phyloP scores from a whole-genome alignment of 2,797 vertebrate species.

The Cossypha caffra region DNA sequence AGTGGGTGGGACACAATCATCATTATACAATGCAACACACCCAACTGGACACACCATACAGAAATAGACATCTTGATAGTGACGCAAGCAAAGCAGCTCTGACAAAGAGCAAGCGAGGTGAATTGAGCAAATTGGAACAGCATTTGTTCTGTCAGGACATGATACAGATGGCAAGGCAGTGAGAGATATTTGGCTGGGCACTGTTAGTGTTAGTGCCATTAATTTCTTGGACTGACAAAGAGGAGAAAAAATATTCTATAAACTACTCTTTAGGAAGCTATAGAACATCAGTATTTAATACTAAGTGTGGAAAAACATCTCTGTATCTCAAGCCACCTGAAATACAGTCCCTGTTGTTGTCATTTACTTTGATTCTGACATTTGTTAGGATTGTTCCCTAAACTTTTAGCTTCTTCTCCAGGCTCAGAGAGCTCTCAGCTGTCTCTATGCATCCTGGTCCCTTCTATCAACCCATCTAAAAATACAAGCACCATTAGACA shows the following conservation, averaged over 20 bases:
- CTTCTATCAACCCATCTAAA: neutral
- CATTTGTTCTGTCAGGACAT: neutral
- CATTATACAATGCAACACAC: neutral
- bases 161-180: conserved; percentile 58
- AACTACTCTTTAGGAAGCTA: neutral
- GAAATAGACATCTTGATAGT: neutral
- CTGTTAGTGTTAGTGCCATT: neutral
- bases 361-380: neutral
- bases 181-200: conserved; percentile 51
- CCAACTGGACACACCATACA: neutral
- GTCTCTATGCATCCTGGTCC: neutral
- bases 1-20: neutral
- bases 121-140: conserved; percentile 15
- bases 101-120: conserved; percentile 19
- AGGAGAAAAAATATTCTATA: neutral
- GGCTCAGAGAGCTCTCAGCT: neutral
- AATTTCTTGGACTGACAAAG: neutral
- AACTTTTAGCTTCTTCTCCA: neutral
- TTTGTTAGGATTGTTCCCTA: neutral
- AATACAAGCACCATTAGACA: neutral
- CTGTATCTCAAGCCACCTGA: neutral
- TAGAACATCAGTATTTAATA: neutral
- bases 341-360: neutral
- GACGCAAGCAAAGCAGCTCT: neutral
- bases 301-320: neutral